Evolutionary conservation across 1,140 invertebrate species (phyloP).

Genomic region (Cataglyphis hispanica): DNA sequence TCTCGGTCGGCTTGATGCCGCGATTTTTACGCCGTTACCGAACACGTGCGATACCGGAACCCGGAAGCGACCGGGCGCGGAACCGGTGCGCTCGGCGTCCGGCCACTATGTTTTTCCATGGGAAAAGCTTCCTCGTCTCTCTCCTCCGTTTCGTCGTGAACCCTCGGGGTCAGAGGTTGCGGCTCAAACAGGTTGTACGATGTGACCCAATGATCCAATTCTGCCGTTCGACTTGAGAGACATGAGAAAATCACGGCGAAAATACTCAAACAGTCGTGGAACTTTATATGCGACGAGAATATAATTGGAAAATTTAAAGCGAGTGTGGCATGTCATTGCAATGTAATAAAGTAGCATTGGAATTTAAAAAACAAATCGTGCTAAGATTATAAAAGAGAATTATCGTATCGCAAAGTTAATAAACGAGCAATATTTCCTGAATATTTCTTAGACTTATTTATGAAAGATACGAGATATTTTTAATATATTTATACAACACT

Average conservation of each 20-base stretch:
- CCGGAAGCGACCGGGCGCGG: constrained; percentile 78
- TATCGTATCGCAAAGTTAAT: neutral
- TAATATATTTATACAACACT: neutral
- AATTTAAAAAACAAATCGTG: neutral
- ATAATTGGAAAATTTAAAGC: neutral
- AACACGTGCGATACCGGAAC: constrained; percentile 73
- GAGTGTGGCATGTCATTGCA: no score
- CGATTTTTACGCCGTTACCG: constrained; percentile 69
- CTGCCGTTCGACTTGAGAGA: constrained; percentile 18
- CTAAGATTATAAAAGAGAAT: neutral
- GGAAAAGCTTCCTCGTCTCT: constrained; percentile 76
- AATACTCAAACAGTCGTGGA: neutral
- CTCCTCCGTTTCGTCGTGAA: constrained; percentile 11
- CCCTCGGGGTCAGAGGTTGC: constrained; percentile 68
- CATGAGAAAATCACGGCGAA: constrained; percentile 61
- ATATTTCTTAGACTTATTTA: neutral
- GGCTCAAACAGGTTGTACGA: constrained; percentile 70
- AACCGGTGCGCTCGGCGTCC: constrained; percentile 70
- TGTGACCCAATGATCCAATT: constrained; percentile 71
- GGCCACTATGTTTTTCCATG: constrained; percentile 79
- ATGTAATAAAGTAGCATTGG: neutral
- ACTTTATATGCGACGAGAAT: neutral
- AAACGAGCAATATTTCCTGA: neutral
- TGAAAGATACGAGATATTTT: neutral
- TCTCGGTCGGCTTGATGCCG: constrained; percentile 54